phyloP scores from a whole-genome alignment of 2,888 invertebrate genomes.

The Leucania comma region DNA sequence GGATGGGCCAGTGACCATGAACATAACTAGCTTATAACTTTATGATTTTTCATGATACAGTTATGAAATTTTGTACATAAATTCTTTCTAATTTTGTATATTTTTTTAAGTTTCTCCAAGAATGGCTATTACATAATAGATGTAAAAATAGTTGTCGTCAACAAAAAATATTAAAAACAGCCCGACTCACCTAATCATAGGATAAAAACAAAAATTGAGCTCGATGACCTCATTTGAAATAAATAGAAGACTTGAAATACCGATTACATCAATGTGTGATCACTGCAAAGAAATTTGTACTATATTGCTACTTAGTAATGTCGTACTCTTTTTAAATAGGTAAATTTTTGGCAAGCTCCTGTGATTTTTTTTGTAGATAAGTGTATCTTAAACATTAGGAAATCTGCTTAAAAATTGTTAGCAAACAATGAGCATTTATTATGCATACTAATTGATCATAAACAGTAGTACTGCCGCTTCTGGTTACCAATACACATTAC shows the following conservation, averaged over 20 bases:
- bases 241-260: slow-evolving; percentile 39
- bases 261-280: slow-evolving; percentile 38
- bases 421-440: not conserved
- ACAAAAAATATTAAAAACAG: slow-evolving; percentile 30
- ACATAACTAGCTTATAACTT: too few species aligned
- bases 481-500: not conserved
- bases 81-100: too few species aligned
- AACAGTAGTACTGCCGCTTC: not conserved
- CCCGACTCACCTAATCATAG: slow-evolving; percentile 29
- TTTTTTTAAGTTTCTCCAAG: not conserved
- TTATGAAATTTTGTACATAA: too few species aligned
- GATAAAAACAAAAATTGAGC: slow-evolving; percentile 45
- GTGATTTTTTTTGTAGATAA: slow-evolving; percentile 1
- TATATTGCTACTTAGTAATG: not conserved
- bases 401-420: not conserved
- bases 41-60: too few species aligned
- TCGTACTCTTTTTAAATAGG: slow-evolving; percentile 6
- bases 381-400: not conserved
- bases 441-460: slow-evolving; percentile 6
- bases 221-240: slow-evolving; percentile 46
- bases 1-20: too few species aligned
- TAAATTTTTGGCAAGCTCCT: not conserved
- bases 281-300: slow-evolving; percentile 20
- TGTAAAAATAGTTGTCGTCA: slow-evolving; percentile 28
- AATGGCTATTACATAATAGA: not conserved